These are phyloP conservation scores for Poeciliopsis turrubarensis DNA, from an alignment of 2,113 vertebrate genomes.

Conservation along the genomic window DNA sequence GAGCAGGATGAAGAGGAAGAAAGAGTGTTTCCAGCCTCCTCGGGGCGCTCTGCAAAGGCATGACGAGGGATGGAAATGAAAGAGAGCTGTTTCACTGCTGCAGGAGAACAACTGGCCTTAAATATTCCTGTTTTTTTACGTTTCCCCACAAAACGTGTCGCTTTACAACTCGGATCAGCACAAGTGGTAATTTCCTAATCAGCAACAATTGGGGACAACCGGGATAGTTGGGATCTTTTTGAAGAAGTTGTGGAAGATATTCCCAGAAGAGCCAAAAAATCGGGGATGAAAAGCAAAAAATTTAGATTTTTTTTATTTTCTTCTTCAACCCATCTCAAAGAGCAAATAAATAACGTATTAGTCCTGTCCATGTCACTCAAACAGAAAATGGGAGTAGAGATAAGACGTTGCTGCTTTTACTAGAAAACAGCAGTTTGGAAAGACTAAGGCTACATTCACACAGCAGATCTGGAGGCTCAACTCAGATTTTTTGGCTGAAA, in stretches of 20 bases:
- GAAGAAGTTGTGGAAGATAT: neutral
- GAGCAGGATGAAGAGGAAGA: conserved; percentile 29
- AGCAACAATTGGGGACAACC: neutral
- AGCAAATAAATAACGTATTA: no score
- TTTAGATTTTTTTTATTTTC: neutral
- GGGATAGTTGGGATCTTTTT: neutral
- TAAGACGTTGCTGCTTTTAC: neutral
- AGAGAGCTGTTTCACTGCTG: conserved; percentile 20
- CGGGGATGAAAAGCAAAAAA: neutral
- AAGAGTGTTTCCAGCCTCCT: conserved; percentile 26
- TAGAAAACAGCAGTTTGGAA: neutral
- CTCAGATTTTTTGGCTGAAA: no score
- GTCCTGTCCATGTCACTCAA: neutral
- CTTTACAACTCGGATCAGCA: conserved; percentile 14
- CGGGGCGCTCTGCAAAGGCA: conserved; percentile 21
- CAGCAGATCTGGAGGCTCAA: no score
- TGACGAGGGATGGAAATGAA: conserved; percentile 28
- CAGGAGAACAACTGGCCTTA: conserved; percentile 20
- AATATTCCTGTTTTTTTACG: conserved; percentile 10
- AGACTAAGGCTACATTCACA: neutral
- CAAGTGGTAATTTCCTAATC: neutral
- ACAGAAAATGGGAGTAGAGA: neutral
- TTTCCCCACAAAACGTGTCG: neutral
- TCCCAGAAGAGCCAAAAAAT: neutral
- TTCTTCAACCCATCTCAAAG: neutral